phyloP scores from a whole-genome alignment of 2,888 invertebrate species.

The Monochamus alternatus region DNA sequence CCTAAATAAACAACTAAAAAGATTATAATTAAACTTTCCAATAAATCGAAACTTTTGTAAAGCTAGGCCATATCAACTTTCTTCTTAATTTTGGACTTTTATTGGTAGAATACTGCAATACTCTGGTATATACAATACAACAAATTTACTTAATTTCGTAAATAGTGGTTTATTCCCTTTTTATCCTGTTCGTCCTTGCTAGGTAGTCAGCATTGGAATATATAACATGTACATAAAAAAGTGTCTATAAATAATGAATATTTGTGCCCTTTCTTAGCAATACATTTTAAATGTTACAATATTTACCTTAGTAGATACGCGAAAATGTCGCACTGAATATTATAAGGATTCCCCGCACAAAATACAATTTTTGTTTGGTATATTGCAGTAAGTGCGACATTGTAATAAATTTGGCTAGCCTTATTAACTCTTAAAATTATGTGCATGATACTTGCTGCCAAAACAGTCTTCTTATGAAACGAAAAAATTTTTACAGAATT shows the following conservation, averaged over 20 bases:
- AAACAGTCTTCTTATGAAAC: slow-evolving; percentile 21
- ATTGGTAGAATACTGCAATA: no score
- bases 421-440: slow-evolving; percentile 13
- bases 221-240: not conserved
- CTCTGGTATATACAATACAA: no score
- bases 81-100: no score
- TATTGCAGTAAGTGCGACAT: slow-evolving; percentile 21
- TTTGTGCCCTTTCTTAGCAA: slow-evolving; percentile 28
- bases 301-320: slow-evolving; percentile 9
- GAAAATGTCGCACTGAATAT: slow-evolving; percentile 13
- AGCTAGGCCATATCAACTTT: no score
- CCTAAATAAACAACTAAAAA: no score
- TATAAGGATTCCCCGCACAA: slow-evolving; percentile 17
- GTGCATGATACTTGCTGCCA: slow-evolving; percentile 27
- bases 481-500: not conserved
- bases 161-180: no score
- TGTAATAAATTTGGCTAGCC: slow-evolving; percentile 22
- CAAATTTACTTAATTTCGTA: no score
- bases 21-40: no score
- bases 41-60: no score
- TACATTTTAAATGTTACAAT: slow-evolving; percentile 20
- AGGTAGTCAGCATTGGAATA: slow-evolving; percentile 23
- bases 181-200: slow-evolving; percentile 18
- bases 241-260: slow-evolving; percentile 22
- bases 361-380: not conserved